These are phyloP conservation scores for Rhamnusium bicolor DNA, from an alignment of 2,888 invertebrate species.

Conservation along the genomic window DNA sequence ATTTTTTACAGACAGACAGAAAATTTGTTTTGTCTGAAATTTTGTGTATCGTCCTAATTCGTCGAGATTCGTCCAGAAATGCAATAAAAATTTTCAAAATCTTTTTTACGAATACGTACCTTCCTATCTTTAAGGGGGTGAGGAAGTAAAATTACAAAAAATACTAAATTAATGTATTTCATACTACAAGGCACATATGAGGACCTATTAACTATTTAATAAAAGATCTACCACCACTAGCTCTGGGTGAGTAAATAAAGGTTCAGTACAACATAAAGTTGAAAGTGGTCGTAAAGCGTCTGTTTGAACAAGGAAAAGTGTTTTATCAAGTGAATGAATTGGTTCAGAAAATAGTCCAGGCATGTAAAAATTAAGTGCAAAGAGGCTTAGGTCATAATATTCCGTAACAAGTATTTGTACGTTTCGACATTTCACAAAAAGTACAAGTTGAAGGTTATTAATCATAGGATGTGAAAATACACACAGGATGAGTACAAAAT, in stretches of 20 bases:
- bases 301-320: not conserved
- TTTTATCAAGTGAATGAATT: slow-evolving; percentile 2
- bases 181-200: not conserved
- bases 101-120: no score
- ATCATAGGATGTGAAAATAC: no score
- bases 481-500: no score
- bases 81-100: no score
- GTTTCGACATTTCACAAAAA: no score
- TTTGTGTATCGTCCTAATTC: no score
- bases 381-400: not conserved
- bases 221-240: not conserved
- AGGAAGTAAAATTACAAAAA: not conserved
- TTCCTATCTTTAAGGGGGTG: no score
- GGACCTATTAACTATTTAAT: slow-evolving; percentile 5
- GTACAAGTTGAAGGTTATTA: no score
- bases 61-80: no score
- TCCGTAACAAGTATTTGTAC: not conserved
- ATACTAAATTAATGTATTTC: not conserved
- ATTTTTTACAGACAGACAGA: no score
- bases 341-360: not conserved
- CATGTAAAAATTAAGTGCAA: not conserved
- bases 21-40: no score
- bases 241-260: not conserved
- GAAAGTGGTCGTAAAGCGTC: slow-evolving; percentile 20
- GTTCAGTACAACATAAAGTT: slow-evolving; percentile 13